Evolutionary conservation across 2,797 vertebrate genomes (phyloP).

Genomic region (Astyanax mexicanus): DNA sequence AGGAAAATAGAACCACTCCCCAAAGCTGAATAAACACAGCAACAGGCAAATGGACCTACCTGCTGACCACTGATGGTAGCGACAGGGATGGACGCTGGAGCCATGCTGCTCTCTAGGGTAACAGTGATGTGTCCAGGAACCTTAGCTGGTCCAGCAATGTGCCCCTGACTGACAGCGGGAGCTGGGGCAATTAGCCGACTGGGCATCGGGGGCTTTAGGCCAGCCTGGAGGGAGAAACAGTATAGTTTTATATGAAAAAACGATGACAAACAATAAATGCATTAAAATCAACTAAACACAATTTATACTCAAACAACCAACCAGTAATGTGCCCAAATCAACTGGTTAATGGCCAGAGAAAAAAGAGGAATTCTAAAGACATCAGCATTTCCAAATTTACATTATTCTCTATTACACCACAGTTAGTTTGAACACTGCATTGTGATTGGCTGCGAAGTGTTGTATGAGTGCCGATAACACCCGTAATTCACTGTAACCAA

Average conservation of each 20-base stretch:
- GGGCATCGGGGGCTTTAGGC: constrained; percentile 91
- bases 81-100: constrained; percentile 94
- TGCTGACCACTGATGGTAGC: constrained; percentile 98
- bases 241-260: too few species aligned
- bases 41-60: constrained; percentile 72
- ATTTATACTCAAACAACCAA: too few species aligned
- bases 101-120: constrained; percentile 91
- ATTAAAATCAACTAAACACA: too few species aligned
- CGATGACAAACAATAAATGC: not conserved
- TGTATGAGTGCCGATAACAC: too few species aligned
- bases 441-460: too few species aligned
- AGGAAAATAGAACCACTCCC: not conserved
- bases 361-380: too few species aligned
- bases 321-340: too few species aligned
- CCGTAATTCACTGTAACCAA: too few species aligned
- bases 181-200: constrained; percentile 98
- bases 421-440: too few species aligned
- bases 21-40: not conserved
- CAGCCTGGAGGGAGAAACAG: constrained; percentile 76
- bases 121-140: constrained; percentile 94
- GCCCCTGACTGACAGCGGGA: constrained; percentile 86
- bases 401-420: too few species aligned
- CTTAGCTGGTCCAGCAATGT: constrained; percentile 88
- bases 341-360: too few species aligned
- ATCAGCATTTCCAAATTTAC: too few species aligned